A percentile compares a stretch with the other conserved stretches of the same genome.
These are phyloP conservation scores for Bergia puertoricense DNA, from an alignment of 92 coral and sea anemone species.

Conservation along the genomic window DNA sequence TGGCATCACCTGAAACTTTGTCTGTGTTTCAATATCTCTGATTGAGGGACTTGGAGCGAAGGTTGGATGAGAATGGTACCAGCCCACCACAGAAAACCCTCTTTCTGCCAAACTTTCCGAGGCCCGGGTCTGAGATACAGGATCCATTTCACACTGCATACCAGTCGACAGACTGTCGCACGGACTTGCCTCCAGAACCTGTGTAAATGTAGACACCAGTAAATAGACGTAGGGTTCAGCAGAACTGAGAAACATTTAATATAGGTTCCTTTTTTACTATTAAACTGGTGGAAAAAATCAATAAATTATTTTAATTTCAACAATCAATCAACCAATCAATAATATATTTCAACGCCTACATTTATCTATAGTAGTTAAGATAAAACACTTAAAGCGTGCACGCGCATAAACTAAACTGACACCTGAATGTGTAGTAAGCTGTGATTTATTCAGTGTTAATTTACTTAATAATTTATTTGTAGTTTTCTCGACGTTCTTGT, in stretches of 20 bases:
- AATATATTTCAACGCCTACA: too few species aligned
- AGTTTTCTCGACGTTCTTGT: too few species aligned
- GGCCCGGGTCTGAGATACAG: conserved; percentile 94
- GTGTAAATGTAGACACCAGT: not conserved
- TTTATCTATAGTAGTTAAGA: too few species aligned
- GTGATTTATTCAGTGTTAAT: too few species aligned
- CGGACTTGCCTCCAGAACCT: conserved; percentile 81
- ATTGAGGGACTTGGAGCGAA: conserved; percentile 86
- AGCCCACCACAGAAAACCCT: conserved; percentile 87
- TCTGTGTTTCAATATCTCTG: conserved; percentile 85
- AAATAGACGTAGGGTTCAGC: not conserved
- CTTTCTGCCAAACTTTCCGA: conserved; percentile 71
- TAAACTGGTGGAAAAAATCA: too few species aligned
- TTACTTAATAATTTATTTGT: too few species aligned
- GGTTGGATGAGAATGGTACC: conserved; percentile 95
- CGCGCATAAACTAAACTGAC: too few species aligned
- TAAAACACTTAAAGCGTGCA: too few species aligned
- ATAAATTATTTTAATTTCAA: not conserved
- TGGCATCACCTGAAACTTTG: conserved; percentile 75
- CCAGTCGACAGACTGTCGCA: conserved; percentile 83
- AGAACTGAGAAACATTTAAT: not conserved
- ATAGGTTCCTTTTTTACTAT: too few species aligned
- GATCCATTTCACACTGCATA: conserved; percentile 93
- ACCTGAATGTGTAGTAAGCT: too few species aligned
- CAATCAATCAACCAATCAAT: too few species aligned